These are phyloP conservation scores for Pelecanus crispus DNA, from an alignment of 2,113 vertebrate species.

Conservation along the genomic window DNA sequence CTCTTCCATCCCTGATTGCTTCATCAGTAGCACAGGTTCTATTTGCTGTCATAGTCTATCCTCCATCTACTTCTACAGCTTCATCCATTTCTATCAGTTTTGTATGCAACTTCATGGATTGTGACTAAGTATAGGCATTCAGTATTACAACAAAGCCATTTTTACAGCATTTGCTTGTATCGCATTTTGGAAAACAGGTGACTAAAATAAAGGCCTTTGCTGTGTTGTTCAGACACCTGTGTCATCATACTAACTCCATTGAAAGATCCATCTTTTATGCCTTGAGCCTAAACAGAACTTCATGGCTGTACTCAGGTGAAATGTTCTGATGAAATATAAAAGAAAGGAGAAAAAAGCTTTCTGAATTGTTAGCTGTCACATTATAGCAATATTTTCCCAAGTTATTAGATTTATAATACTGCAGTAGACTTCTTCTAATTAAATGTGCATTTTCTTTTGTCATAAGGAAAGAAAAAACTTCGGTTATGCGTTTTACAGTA, in stretches of 20 bases:
- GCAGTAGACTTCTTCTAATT: conserved; percentile 47
- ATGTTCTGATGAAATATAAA: background rate
- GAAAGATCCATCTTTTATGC: background rate
- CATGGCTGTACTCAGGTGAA: background rate
- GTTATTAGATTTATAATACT: conserved; percentile 42
- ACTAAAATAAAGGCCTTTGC: background rate
- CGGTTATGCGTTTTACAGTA: conserved; percentile 73
- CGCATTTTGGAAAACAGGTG: background rate
- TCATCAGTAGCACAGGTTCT: background rate
- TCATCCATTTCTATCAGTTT: background rate
- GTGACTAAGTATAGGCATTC: background rate
- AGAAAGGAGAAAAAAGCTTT: background rate
- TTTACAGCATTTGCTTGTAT: background rate
- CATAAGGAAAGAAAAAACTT: conserved; percentile 41
- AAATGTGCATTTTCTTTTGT: conserved; percentile 61
- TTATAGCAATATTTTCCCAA: conserved; percentile 9
- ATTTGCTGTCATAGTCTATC: background rate
- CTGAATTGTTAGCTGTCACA: background rate
- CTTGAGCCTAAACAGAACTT: background rate
- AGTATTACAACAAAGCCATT: background rate
- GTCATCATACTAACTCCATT: background rate
- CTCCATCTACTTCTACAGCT: background rate
- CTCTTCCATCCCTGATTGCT: background rate
- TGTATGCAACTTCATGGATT: background rate
- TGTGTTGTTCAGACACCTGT: background rate